Conservation (phyloP, 2,888 invertebrate species). For the Drosophila lacicola region DNA sequence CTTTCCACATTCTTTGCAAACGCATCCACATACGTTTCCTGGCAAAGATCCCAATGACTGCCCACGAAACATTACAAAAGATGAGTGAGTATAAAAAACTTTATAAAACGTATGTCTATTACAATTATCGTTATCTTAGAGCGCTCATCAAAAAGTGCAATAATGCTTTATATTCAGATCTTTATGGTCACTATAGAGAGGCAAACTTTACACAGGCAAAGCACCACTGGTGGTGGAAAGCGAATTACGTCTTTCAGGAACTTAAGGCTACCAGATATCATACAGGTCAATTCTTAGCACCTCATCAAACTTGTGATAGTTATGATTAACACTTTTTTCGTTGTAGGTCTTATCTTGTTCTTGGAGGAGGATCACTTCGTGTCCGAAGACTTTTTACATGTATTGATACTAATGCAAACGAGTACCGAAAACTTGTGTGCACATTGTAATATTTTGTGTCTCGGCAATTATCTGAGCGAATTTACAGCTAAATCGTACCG, state of each 20-base stretch:
- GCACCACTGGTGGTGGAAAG: constrained; percentile 99
- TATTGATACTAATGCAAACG: constrained; percentile 91
- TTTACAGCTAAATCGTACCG: background rate
- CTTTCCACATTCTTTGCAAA: constrained; percentile 97
- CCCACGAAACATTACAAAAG: constrained; percentile 91
- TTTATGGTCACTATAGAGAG: constrained; percentile 98
- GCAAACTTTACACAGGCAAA: constrained; percentile 98
- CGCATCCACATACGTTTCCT: constrained; percentile 95
- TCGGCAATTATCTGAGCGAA: constrained; percentile 89
- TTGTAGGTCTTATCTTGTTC: constrained; percentile 92
- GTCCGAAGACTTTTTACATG: constrained; percentile 96
- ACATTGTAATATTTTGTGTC: constrained; percentile 94
- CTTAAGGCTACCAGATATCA: constrained; percentile 92
- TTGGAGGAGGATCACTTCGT: constrained; percentile 99
- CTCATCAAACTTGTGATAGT: background rate
- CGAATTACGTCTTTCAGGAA: constrained; percentile 96
- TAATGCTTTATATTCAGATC: constrained; percentile 95
- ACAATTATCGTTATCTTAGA: constrained; percentile 86
- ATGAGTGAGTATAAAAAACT: constrained; percentile 88
- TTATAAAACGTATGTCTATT: background rate
- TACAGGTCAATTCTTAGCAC: constrained; percentile 86
- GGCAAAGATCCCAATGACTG: constrained; percentile 97
- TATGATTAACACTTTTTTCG: background rate
- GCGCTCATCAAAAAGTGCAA: constrained; percentile 93
- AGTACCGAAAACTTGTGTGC: constrained; percentile 92